phyloP scores from a whole-genome alignment of 92 coral and sea anemone genomes.

The Umimayanthus kanabou region DNA sequence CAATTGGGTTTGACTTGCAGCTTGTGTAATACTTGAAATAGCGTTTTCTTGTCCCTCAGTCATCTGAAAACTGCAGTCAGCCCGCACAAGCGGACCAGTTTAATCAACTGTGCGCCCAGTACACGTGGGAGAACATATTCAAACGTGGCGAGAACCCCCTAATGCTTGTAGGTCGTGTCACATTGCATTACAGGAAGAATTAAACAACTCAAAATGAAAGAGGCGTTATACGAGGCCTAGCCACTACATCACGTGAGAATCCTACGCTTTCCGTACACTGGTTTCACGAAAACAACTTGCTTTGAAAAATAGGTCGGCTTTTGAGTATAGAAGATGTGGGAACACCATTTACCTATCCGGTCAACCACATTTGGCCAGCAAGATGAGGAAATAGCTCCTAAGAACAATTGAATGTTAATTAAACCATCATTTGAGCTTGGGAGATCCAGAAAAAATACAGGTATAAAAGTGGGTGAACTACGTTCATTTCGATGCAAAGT shows the following conservation, averaged over 20 bases:
- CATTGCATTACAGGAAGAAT: neutral
- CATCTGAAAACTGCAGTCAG: neutral
- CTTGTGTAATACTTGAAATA: neutral
- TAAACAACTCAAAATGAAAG: neutral
- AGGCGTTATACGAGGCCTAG: neutral
- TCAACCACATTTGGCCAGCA: neutral
- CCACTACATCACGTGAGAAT: constrained; percentile 10
- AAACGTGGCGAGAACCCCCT: neutral
- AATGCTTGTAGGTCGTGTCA: neutral
- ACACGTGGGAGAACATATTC: neutral
- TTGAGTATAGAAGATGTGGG: neutral
- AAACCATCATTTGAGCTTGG: constrained; percentile 1
- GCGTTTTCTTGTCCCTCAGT: neutral
- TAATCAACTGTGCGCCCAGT: neutral
- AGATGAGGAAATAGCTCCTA: constrained; percentile 16
- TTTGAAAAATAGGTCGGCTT: neutral
- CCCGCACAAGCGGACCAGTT: neutral
- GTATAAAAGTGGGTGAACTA: constrained; percentile 13
- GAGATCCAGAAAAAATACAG: neutral
- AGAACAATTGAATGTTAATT: neutral
- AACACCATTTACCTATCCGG: neutral
- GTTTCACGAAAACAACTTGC: neutral
- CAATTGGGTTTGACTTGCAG: too few species aligned
- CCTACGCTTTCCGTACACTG: constrained; percentile 39
- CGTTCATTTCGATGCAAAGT: neutral